Percentiles rank a stretch among this genome's conserved stretches.
phyloP scores from a whole-genome alignment of 2,113 vertebrate species.

The Piaya cayana region DNA sequence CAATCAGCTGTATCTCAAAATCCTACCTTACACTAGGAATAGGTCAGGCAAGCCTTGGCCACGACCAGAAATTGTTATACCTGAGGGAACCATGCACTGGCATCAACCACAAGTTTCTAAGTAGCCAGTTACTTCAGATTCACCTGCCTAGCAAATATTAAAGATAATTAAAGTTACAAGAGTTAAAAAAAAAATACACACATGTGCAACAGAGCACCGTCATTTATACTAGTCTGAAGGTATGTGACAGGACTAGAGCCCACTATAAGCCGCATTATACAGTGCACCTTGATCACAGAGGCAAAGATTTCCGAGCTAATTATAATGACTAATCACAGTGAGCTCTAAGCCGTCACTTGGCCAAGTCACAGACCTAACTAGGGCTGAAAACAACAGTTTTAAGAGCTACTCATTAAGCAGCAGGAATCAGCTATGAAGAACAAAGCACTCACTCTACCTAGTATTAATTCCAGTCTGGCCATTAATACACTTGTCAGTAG shows the following conservation, averaged over 20 bases:
- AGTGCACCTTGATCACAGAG: slow-evolving; percentile 39
- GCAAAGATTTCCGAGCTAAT: slow-evolving; percentile 69
- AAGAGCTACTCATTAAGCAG: slow-evolving; percentile 57
- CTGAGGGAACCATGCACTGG: not conserved
- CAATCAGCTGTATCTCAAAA: not conserved
- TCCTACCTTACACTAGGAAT: not conserved
- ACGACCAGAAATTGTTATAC: not conserved
- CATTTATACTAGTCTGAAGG: not conserved
- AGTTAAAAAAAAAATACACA: not conserved
- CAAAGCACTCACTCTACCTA: slow-evolving; percentile 56
- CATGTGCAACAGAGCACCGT: not conserved
- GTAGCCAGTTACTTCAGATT: not conserved
- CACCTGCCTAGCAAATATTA: not conserved
- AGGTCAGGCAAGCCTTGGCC: not conserved
- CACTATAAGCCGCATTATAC: slow-evolving; percentile 54
- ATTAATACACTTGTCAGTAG: slow-evolving; percentile 55
- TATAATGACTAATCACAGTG: slow-evolving; percentile 69
- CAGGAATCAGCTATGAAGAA: slow-evolving; percentile 56
- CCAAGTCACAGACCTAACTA: slow-evolving; percentile 59
- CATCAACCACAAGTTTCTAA: not conserved
- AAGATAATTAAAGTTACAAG: not conserved
- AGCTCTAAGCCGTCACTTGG: slow-evolving; percentile 56
- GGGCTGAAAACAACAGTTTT: slow-evolving; percentile 60
- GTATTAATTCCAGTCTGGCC: slow-evolving; percentile 50
- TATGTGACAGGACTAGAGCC: slow-evolving; percentile 28